A percentile compares a stretch with the other conserved stretches of the same genome.
phyloP scores from a whole-genome alignment of 2,888 invertebrate species.

The Athripsodes cinereus region DNA sequence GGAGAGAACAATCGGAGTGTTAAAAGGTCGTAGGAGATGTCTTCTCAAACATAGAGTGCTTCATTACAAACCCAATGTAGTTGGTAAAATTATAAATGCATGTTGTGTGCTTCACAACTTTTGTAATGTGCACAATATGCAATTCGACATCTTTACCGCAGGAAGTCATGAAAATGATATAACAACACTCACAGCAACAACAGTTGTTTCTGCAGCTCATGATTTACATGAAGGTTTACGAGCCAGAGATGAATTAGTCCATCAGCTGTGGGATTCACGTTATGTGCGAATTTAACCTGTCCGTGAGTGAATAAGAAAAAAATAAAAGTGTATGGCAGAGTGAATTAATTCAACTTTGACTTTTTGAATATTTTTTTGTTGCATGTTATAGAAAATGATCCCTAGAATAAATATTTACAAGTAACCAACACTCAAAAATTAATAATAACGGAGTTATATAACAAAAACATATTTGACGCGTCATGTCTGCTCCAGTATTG shows the following conservation, averaged over 20 bases:
- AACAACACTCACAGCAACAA: neutral
- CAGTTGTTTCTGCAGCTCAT: neutral
- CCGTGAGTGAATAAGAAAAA: too few relatives aligned
- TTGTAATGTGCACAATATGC: neutral
- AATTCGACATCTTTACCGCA: neutral
- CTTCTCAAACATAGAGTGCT: constrained; percentile 3
- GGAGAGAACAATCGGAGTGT: neutral
- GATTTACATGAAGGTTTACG: neutral
- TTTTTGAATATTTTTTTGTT: too few relatives aligned
- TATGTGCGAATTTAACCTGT: neutral
- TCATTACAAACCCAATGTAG: neutral
- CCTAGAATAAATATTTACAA: too few relatives aligned
- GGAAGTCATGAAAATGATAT: neutral
- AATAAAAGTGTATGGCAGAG: too few relatives aligned
- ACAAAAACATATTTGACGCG: too few relatives aligned
- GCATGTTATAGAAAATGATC: too few relatives aligned
- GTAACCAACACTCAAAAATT: too few relatives aligned
- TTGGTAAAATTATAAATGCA: constrained; percentile 1
- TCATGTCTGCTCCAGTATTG: too few relatives aligned
- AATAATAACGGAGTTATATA: too few relatives aligned
- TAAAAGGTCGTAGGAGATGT: constrained; percentile 1
- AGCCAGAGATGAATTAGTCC: neutral
- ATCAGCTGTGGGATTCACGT: constrained; percentile 1
- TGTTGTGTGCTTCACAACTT: constrained; percentile 1
- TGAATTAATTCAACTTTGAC: too few relatives aligned